Percentiles rank a stretch among this genome's conserved stretches.
Evolutionary conservation across 2,113 vertebrate genomes (phyloP).

Genomic region (Murina feae): DNA sequence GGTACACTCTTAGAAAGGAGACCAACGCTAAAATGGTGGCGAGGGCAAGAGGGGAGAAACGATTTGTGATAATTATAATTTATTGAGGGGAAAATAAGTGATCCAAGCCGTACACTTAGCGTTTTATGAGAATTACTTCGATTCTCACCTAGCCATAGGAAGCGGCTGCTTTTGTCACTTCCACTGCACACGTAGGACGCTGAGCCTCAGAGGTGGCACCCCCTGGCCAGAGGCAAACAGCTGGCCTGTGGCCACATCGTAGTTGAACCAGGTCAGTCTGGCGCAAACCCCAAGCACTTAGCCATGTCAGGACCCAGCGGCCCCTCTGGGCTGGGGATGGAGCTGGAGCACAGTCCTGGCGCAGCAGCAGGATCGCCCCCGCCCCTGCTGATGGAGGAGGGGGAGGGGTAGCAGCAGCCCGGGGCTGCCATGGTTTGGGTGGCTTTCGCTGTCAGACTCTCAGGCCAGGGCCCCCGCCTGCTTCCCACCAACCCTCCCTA

Average conservation of each 20-base stretch:
- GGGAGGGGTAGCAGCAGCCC: accelerated
- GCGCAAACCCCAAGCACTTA: background rate
- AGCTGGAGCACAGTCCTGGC: background rate
- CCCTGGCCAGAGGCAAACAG: background rate
- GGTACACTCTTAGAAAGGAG: background rate
- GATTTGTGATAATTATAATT: background rate
- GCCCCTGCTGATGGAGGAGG: background rate
- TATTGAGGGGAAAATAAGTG: background rate
- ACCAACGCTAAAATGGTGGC: background rate
- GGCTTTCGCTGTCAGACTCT: background rate
- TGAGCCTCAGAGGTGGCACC: background rate
- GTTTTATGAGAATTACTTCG: background rate
- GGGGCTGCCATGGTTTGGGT: background rate
- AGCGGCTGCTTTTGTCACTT: background rate
- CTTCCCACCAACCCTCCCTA: background rate
- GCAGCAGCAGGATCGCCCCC: no score
- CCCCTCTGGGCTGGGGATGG: background rate
- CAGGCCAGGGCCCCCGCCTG: background rate
- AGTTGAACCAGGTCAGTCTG: background rate
- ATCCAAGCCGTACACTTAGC: background rate
- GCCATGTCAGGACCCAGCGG: background rate
- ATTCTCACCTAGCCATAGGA: background rate
- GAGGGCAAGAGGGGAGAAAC: background rate
- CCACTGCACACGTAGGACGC: background rate
- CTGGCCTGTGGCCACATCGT: background rate